These are phyloP conservation scores for Chiloscyllium plagiosum DNA, from an alignment of 2,113 vertebrate genomes.

Conservation along the genomic window DNA sequence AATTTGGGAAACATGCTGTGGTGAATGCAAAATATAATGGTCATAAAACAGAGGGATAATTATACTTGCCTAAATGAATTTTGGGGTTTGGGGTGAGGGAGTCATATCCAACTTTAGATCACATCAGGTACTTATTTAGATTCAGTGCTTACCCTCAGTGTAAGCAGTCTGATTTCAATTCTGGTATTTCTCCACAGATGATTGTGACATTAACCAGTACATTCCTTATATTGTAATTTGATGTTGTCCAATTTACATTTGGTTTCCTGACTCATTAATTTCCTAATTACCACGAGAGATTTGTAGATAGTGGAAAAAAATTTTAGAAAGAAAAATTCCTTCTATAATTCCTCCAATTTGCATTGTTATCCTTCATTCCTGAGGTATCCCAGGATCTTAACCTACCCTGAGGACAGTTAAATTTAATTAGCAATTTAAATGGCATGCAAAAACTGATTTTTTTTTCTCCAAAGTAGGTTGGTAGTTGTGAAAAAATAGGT, in stretches of 20 bases:
- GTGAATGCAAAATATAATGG: neutral
- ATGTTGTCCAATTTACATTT: neutral
- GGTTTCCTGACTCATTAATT: neutral
- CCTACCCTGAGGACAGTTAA: neutral
- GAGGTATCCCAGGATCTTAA: neutral
- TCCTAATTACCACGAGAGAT: neutral
- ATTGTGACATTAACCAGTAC: slow-evolving; percentile 17
- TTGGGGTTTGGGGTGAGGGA: neutral
- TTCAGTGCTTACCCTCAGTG: neutral
- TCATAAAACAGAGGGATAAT: neutral
- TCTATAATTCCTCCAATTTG: neutral
- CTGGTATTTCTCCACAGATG: slow-evolving; percentile 16
- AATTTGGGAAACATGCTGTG: neutral
- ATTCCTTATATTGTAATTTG: slow-evolving; percentile 8
- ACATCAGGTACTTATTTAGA: neutral
- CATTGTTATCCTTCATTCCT: neutral
- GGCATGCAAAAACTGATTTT: neutral
- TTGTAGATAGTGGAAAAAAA: neutral
- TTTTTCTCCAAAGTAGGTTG: neutral
- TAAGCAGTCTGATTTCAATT: neutral
- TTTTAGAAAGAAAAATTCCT: neutral
- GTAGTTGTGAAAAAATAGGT: neutral
- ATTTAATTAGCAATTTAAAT: neutral
- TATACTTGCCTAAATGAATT: neutral
- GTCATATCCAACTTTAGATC: neutral